Percentiles rank a stretch among this genome's conserved stretches.
Evolutionary conservation across 2,888 invertebrate species (phyloP).

Genomic region (Sturmia bella): DNA sequence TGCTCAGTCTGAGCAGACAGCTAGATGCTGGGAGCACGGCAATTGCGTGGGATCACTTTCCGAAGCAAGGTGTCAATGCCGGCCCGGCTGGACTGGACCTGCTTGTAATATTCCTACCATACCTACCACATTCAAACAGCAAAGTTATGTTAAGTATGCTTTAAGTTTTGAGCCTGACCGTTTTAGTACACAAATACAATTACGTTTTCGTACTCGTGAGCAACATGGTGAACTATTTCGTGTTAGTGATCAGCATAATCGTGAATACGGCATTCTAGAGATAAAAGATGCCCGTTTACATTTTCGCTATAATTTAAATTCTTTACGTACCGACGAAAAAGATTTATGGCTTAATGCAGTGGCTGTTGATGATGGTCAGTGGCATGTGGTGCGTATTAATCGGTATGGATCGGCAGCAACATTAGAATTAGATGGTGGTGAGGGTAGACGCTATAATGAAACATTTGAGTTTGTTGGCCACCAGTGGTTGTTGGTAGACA

Average conservation of each 20-base stretch:
- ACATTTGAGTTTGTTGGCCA: slow-evolving; percentile 95
- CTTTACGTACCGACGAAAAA: slow-evolving; percentile 93
- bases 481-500: slow-evolving; percentile 95
- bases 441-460: slow-evolving; percentile 95
- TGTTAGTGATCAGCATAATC: slow-evolving; percentile 95
- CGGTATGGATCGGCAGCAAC: slow-evolving; percentile 96
- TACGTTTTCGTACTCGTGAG: slow-evolving; percentile 96
- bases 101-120: slow-evolving; percentile 92
- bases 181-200: slow-evolving; percentile 95
- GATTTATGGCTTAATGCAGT: slow-evolving; percentile 95
- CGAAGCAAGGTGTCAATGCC: slow-evolving; percentile 95
- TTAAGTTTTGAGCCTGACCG: slow-evolving; percentile 96
- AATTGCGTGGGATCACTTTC: slow-evolving; percentile 95
- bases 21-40: slow-evolving; percentile 96
- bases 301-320: slow-evolving; percentile 96
- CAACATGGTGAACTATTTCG: slow-evolving; percentile 96
- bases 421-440: slow-evolving; percentile 96
- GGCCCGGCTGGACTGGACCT: slow-evolving; percentile 97
- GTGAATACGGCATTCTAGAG: slow-evolving; percentile 95
- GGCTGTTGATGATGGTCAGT: slow-evolving; percentile 96
- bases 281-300: slow-evolving; percentile 94
- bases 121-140: slow-evolving; percentile 95
- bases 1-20: slow-evolving; percentile 91
- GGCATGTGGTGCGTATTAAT: slow-evolving; percentile 96
- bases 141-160: slow-evolving; percentile 98